Percentiles rank a stretch among this genome's conserved stretches.
These are phyloP conservation scores for Oscheius sp. DNA, from an alignment of 2,888 invertebrate genomes.

Conservation along the genomic window DNA sequence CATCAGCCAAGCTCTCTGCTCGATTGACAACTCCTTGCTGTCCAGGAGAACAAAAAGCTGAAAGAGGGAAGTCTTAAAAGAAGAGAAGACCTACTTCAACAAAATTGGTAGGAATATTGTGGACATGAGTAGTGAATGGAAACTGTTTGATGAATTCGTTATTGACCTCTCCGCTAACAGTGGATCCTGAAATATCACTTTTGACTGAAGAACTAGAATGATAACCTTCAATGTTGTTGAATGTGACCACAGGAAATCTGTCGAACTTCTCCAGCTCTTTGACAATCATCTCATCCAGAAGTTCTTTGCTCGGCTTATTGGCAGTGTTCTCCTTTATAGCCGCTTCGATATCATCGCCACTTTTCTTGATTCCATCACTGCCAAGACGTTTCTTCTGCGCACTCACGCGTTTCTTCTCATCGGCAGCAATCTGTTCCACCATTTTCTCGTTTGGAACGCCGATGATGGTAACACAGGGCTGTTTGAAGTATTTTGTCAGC, in stretches of 20 bases:
- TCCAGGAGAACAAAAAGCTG: conserved; percentile 61
- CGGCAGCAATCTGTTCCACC: conserved; percentile 76
- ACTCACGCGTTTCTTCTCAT: conserved; percentile 82
- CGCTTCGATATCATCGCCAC: conserved; percentile 79
- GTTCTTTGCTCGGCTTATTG: conserved; percentile 80
- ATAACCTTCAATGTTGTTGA: conserved; percentile 35
- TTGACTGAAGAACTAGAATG: conserved; percentile 1
- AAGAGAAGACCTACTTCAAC: conserved; percentile 52
- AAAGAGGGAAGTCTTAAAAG: conserved; percentile 72
- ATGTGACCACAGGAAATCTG: conserved; percentile 50
- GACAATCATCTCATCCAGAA: conserved; percentile 83
- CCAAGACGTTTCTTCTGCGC: conserved; percentile 81
- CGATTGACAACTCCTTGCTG: conserved; percentile 52
- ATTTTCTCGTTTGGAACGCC: conserved; percentile 80
- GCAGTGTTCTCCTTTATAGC: conserved; percentile 84
- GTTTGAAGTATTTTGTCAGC: conserved; percentile 74
- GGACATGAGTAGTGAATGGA: conserved; percentile 62
- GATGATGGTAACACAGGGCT: conserved; percentile 72
- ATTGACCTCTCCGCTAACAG: conserved; percentile 15
- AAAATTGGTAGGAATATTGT: conserved; percentile 61
- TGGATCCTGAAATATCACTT: background rate
- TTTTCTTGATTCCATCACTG: conserved; percentile 80
- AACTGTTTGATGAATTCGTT: conserved; percentile 47
- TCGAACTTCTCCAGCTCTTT: conserved; percentile 83
- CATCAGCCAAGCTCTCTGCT: conserved; percentile 77